phyloP scores from a whole-genome alignment of 2,113 vertebrate genomes.

The Bucco capensis region DNA sequence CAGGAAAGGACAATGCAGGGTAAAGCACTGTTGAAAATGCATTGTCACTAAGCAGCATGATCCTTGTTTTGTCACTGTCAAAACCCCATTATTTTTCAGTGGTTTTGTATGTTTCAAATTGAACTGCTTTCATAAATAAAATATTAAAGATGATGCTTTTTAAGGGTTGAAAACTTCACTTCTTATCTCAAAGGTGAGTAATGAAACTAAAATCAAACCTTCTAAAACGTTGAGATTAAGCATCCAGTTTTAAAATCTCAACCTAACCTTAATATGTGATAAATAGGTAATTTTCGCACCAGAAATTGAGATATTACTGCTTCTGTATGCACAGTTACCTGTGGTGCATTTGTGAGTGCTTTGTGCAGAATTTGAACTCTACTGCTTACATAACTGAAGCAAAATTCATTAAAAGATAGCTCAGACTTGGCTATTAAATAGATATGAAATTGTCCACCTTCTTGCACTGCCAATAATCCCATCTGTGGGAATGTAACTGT shows the following conservation, averaged over 20 bases:
- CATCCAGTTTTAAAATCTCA: background rate
- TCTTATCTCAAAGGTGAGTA: background rate
- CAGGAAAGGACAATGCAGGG: background rate
- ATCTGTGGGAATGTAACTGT: background rate
- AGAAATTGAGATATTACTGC: background rate
- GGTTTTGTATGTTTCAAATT: background rate
- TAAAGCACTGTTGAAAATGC: background rate
- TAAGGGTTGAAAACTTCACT: background rate
- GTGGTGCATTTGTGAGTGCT: background rate
- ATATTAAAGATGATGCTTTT: background rate
- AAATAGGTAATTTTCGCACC: background rate
- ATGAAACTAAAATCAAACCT: background rate
- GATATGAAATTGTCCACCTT: background rate
- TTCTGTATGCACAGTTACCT: background rate
- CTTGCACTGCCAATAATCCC: background rate
- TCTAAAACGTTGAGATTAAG: background rate
- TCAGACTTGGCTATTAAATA: background rate
- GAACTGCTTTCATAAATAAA: background rate
- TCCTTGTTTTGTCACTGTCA: background rate
- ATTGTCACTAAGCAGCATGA: background rate
- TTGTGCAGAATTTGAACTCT: background rate
- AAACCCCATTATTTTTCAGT: background rate
- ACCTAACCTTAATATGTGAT: background rate
- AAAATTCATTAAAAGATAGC: background rate
- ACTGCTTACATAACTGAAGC: background rate